Base-by-base conservation (phyloP, 2,888 invertebrate species). In the Pseudococcus jackbeardsleyi region DNA sequence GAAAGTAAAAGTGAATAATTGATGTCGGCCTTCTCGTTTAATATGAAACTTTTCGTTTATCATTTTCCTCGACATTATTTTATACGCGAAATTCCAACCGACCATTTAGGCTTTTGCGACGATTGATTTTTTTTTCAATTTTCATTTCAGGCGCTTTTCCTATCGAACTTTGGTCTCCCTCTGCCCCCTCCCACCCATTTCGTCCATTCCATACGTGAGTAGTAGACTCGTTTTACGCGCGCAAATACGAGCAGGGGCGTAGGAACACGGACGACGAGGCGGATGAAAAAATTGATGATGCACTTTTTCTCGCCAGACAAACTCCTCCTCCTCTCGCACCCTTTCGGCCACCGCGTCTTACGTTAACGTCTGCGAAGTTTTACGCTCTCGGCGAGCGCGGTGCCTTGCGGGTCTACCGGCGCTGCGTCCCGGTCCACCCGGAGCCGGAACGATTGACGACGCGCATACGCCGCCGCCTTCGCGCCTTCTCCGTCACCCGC, bases 1-100 rank as follows among this genome's bases (percentile, higher is more conserved):
- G 72, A 72, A 72, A 72, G 72, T 72, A 82, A 82, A 82, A 82
- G 79, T 46, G 79, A 82, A 82, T 82, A 82, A 82, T 82, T 82
- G 79, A 82, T 46, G 79, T 82, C 46, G 79, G 72, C 19, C 19
- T 42, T 42, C 42, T 46, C 42, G 79, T 82, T 82, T 82, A 82
- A 82, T 46, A 46, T 72, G n/a, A 82, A 82, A 46, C 46, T 82
- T 82, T 72, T 82, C 42, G 5, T 79, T 33, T 72, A 26, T 72
- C 33, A 5, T 26, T 42, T 77, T 77, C 17, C 26, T n/a, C 17
- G 15, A 17, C 22, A 3, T 64, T 19, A 22, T 22, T 64, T 19
- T 64, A 64, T 64, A 39, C 3, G 19, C 33, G 77, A 77, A 77
- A 39, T 17, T 22, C 15, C 12, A 4, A 17, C 39, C 39, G 15